phyloP scores from a whole-genome alignment of 2,797 vertebrate genomes.

The Erithacus rubecula region DNA sequence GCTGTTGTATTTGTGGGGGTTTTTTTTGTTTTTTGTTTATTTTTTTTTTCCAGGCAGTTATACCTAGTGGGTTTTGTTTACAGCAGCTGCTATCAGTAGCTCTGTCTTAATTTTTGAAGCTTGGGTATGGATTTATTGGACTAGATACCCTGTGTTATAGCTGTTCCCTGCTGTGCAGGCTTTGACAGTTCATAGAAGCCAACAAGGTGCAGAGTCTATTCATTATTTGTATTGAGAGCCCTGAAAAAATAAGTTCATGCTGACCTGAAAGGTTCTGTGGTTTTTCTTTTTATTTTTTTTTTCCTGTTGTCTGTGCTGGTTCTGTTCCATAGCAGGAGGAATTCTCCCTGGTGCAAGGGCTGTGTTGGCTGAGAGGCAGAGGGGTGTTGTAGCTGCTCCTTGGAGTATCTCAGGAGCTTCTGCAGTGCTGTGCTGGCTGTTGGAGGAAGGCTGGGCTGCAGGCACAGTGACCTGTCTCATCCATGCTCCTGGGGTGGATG shows the following conservation, averaged over 20 bases:
- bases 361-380: not conserved
- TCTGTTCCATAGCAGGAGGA: not conserved
- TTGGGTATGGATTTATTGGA: conserved; percentile 37
- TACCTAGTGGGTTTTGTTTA: conserved; percentile 12
- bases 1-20: too few relatives aligned
- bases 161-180: not conserved
- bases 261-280: not conserved
- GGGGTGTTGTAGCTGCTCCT: not conserved
- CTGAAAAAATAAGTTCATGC: not conserved
- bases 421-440: not conserved
- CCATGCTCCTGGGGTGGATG: fast-evolving
- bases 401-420: not conserved
- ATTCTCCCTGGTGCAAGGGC: not conserved
- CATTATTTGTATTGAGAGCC: not conserved
- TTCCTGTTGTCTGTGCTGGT: not conserved
- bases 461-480: not conserved
- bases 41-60: not conserved
- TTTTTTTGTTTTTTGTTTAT: too few relatives aligned
- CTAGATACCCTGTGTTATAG: not conserved
- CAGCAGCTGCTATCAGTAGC: not conserved
- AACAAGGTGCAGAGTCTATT: not conserved
- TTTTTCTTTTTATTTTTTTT: fast-evolving
- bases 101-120: conserved; percentile 19
- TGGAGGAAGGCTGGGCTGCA: not conserved
- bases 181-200: conserved; percentile 2